phyloP scores from a whole-genome alignment of 2,888 invertebrate genomes.

The Nyleta sp. region DNA sequence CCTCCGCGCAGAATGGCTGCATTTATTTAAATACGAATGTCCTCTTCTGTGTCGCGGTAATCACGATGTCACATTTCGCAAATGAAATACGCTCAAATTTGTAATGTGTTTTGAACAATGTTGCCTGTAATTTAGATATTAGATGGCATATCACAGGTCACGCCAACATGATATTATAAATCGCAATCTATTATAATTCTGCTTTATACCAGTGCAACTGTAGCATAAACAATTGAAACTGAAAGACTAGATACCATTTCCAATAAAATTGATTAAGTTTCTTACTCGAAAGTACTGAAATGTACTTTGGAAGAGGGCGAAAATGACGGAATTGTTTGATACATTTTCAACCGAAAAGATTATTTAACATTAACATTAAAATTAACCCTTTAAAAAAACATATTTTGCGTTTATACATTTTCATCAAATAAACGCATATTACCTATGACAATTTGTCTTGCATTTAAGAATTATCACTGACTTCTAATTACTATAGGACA shows the following conservation, averaged over 20 bases:
- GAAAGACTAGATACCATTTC: no score
- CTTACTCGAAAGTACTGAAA: no score
- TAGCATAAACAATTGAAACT: neutral
- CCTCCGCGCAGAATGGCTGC: slow-evolving; percentile 22
- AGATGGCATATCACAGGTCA: neutral
- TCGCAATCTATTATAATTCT: neutral
- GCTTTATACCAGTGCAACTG: neutral
- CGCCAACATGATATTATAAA: slow-evolving; percentile 1
- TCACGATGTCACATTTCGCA: slow-evolving; percentile 29
- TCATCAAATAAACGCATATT: no score
- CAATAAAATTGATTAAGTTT: neutral
- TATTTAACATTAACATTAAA: no score
- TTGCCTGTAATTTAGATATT: slow-evolving; percentile 20
- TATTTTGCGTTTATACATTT: no score
- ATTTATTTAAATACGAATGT: slow-evolving; percentile 51
- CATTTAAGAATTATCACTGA: no score
- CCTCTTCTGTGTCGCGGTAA: slow-evolving; percentile 30
- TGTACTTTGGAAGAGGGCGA: no score
- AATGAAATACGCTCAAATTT: slow-evolving; percentile 44
- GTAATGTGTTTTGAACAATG: slow-evolving; percentile 32
- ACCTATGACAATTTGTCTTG: no score
- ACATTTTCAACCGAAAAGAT: no score
- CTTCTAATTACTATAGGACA: no score
- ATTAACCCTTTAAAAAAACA: no score
- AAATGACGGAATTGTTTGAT: no score